These are phyloP conservation scores for Argyrosomus japonicus DNA, from an alignment of 2,113 vertebrate species.

Conservation along the genomic window DNA sequence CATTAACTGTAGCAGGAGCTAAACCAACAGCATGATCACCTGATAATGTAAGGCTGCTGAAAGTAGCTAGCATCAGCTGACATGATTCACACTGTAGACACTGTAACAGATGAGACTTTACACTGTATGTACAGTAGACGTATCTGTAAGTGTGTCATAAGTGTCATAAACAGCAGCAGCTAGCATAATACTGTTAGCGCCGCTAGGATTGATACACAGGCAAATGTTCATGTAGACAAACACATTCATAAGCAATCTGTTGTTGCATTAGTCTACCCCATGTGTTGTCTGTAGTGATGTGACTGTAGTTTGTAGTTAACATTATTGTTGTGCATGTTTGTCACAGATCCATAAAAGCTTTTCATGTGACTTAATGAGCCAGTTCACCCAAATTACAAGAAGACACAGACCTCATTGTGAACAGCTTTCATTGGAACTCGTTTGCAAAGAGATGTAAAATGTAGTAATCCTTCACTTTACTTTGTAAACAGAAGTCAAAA, in stretches of 20 bases:
- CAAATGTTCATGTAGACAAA: background rate
- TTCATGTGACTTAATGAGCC: conserved; percentile 1
- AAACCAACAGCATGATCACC: conserved; percentile 33
- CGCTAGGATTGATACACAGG: background rate
- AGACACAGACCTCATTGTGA: background rate
- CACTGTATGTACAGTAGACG: background rate
- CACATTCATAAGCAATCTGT: background rate
- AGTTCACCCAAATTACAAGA: conserved; percentile 21
- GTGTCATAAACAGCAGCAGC: background rate
- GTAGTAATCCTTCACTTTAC: background rate
- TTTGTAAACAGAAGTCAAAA: background rate
- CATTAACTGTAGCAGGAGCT: conserved; percentile 26
- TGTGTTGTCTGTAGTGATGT: background rate
- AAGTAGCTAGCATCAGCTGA: conserved; percentile 13
- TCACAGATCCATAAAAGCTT: background rate
- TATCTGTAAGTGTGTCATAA: too few species aligned
- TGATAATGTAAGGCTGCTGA: conserved; percentile 28
- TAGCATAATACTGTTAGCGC: conserved; percentile 1
- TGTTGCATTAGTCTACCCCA: background rate
- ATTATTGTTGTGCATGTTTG: background rate
- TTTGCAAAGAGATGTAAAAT: background rate
- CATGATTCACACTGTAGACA: background rate
- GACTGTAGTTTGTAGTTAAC: background rate
- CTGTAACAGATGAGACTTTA: background rate
- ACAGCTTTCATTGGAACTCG: background rate